Base-by-base conservation (phyloP, 2,888 invertebrate species). In the Didymodactylos carnosus region DNA sequence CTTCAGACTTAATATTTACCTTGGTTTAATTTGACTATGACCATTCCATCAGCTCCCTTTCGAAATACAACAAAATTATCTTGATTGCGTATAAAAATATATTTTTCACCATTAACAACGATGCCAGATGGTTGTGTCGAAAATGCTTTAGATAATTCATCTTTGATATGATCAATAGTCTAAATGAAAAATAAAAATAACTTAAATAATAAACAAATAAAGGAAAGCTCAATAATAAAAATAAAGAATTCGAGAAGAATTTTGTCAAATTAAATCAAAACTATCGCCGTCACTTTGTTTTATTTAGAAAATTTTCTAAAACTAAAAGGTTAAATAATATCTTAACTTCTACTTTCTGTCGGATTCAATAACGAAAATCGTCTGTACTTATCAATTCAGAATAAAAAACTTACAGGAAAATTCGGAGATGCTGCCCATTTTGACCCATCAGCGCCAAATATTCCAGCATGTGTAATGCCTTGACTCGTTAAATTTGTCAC, bases 401-500 rank as follows among this genome's bases (percentile, higher is more conserved):
- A 40, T 23, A 5, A 39, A 23, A 40, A 70, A 39, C 29, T 29
- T 71, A 74, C 74, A 19, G 75, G 75, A 69, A 75, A 75, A 43
- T 46, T 46, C 23, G 62, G 72, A n/a, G 72, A 72, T 41, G 70
- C 69, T 14, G 72, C 72, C 75, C 75, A 75, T 23, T 25, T 25
- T 46, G 72, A 72, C 27, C 75, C 75, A 72, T 75, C 75, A 49
- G 49, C 43, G 14, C 75, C 75, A 70, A 72, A 72, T 23, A 75
- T 71, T 35, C 72, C 75, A 27, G 69, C 72, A 39, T 62, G 62
- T 27, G 72, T 72, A 25, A 75, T 53, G 27, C 62, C 62, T 62
- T 62, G 62, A 35, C n/a, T 19, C n/a, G 62, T 62, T 35, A 62
- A 62, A 62, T 35, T 62, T 8, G 62, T 62, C n/a, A 62, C 25